Percentiles rank a stretch among this genome's conserved stretches.
These are phyloP conservation scores for Pristionchus pacificus DNA, from an alignment of 1,140 invertebrate genomes.

Conservation along the genomic window DNA sequence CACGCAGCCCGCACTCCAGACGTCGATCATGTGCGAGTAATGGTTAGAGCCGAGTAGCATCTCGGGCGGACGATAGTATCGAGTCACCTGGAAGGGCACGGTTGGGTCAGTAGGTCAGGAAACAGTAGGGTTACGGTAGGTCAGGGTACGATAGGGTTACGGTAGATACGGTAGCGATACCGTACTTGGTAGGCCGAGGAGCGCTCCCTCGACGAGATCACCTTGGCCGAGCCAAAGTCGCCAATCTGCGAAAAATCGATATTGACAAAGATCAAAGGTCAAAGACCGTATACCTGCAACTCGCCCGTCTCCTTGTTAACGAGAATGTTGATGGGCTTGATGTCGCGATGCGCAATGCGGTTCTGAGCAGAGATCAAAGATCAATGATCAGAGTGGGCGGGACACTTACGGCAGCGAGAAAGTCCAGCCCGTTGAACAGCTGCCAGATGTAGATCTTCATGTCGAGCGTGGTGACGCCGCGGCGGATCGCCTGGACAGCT, in stretches of 20 bases:
- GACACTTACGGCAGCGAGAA: constrained; percentile 18
- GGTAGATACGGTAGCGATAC: too few relatives aligned
- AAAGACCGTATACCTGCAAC: constrained; percentile 28
- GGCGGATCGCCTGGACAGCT: neutral
- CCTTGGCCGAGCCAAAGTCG: constrained; percentile 49
- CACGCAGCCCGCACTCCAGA: constrained; percentile 98
- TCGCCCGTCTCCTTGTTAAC: neutral
- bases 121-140: too few relatives aligned
- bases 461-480: constrained; percentile 15
- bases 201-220: constrained; percentile 18
- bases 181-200: neutral
- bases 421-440: constrained; percentile 44
- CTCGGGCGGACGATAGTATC: constrained; percentile 48
- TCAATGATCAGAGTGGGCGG: neutral
- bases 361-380: constrained; percentile 11
- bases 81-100: constrained; percentile 40
- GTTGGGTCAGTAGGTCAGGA: constrained; percentile 7
- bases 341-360: constrained; percentile 38
- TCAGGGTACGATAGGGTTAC: too few relatives aligned
- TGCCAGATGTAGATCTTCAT: constrained; percentile 51
- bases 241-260: constrained; percentile 47
- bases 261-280: constrained; percentile 36
- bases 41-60: constrained; percentile 36
- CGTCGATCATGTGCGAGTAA: constrained; percentile 65
- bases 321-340: constrained; percentile 27